phyloP scores from a whole-genome alignment of 2,797 vertebrate genomes.

The Falco berigora region DNA sequence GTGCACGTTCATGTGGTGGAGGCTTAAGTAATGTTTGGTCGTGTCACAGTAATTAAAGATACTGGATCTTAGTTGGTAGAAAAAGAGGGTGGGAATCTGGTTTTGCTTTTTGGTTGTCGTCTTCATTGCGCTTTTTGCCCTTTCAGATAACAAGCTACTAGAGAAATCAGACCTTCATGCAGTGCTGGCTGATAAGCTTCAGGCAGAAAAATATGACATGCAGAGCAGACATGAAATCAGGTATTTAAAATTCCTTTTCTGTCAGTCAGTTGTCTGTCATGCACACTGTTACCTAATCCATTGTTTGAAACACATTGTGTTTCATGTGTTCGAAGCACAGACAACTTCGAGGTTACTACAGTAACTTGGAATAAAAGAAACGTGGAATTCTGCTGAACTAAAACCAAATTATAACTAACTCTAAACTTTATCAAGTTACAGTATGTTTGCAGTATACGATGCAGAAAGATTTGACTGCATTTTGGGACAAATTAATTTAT shows the following conservation, averaged over 20 bases:
- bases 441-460: accelerated
- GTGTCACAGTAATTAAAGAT: neutral
- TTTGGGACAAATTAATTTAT: neutral
- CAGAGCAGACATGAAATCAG: slow-evolving; percentile 86
- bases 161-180: slow-evolving; percentile 92
- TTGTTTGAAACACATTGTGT: neutral
- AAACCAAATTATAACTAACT: neutral
- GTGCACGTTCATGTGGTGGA: neutral
- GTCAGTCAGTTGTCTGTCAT: neutral
- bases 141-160: slow-evolving; percentile 88
- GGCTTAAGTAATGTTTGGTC: neutral
- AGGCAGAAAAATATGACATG: slow-evolving; percentile 88
- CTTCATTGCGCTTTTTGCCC: neutral
- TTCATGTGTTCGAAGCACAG: neutral
- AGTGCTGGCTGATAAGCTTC: slow-evolving; percentile 88
- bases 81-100: neutral
- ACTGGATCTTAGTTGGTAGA: neutral
- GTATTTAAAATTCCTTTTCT: slow-evolving; percentile 63
- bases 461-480: neutral
- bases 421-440: neutral
- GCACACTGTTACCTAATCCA: neutral
- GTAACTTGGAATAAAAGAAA: neutral
- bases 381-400: neutral
- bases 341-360: neutral
- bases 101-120: neutral